These are phyloP conservation scores for Bombus confusus DNA, from an alignment of 1,140 invertebrate genomes.

Conservation along the genomic window DNA sequence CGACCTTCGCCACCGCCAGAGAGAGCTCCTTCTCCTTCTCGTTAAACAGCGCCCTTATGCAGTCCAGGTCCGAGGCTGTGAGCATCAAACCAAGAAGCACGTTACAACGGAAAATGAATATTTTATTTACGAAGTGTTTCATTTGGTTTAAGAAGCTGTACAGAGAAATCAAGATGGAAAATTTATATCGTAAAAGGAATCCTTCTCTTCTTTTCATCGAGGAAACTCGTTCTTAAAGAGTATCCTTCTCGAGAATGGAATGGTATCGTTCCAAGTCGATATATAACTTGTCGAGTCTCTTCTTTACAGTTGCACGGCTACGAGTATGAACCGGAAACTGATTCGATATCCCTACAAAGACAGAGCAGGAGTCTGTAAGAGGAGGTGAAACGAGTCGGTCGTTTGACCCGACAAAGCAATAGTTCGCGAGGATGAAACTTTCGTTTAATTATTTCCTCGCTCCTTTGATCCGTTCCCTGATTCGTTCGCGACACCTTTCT, in stretches of 20 bases:
- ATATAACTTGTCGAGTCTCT: too few relatives aligned
- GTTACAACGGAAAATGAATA: background rate
- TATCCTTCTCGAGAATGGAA: too few relatives aligned
- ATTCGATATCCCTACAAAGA: constrained; percentile 11
- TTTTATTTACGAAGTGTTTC: too few relatives aligned
- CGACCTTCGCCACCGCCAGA: constrained; percentile 96
- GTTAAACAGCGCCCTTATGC: constrained; percentile 97
- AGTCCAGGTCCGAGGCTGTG: constrained; percentile 96
- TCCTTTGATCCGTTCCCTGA: constrained; percentile 7
- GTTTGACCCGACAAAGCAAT: constrained; percentile 1
- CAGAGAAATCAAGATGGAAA: too few relatives aligned
- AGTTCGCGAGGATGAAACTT: constrained; percentile 26
- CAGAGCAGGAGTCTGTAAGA: background rate
- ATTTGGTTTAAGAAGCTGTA: too few relatives aligned
- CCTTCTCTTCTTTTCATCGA: too few relatives aligned
- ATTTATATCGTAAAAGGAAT: too few relatives aligned
- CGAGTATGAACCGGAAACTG: constrained; percentile 15
- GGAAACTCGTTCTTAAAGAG: too few relatives aligned
- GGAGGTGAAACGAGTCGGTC: background rate
- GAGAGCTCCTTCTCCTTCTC: constrained; percentile 98
- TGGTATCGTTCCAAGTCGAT: too few relatives aligned
- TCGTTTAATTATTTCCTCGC: constrained; percentile 36
- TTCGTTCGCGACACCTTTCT: background rate
- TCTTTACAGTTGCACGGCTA: background rate
- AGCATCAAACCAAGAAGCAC: constrained; percentile 35